These are phyloP conservation scores for Pyrocoelia pectoralis DNA, from an alignment of 2,888 invertebrate genomes.

Conservation along the genomic window DNA sequence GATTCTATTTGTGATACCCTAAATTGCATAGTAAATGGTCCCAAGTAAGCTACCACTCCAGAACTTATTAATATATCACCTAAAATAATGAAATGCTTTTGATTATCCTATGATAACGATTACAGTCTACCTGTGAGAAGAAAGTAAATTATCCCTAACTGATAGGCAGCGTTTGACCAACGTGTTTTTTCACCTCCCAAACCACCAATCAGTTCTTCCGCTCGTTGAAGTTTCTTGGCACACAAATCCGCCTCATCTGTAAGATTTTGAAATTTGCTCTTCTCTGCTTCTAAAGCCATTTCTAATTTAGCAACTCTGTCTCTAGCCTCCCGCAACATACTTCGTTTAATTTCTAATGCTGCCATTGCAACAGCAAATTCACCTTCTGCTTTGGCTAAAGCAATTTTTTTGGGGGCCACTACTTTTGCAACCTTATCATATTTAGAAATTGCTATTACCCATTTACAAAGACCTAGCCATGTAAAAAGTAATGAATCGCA, in stretches of 20 bases:
- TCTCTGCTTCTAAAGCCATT: slow-evolving; percentile 73
- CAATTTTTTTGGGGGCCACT: slow-evolving; percentile 92
- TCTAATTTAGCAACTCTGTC: slow-evolving; percentile 76
- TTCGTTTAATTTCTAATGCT: slow-evolving; percentile 80
- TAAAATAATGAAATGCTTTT: too few relatives aligned
- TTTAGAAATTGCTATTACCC: slow-evolving; percentile 94
- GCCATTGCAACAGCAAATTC: slow-evolving; percentile 78
- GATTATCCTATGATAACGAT: too few relatives aligned
- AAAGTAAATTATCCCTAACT: slow-evolving; percentile 72
- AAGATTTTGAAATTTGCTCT: slow-evolving; percentile 72
- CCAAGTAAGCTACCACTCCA: slow-evolving; percentile 92
- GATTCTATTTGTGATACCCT: slow-evolving; percentile 71
- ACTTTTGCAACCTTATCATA: slow-evolving; percentile 93
- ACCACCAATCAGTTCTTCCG: slow-evolving; percentile 91
- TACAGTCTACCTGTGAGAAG: slow-evolving; percentile 71
- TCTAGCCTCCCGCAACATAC: slow-evolving; percentile 74
- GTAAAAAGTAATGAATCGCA: too few relatives aligned
- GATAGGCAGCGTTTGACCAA: slow-evolving; percentile 83
- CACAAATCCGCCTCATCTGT: slow-evolving; percentile 89
- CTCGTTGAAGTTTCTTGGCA: slow-evolving; percentile 85
- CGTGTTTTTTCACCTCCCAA: slow-evolving; percentile 90
- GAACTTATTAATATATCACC: slow-evolving; percentile 91
- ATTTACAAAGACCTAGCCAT: slow-evolving; percentile 79
- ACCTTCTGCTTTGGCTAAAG: slow-evolving; percentile 86
- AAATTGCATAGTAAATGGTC: slow-evolving; percentile 83